phyloP scores from a whole-genome alignment of 2,888 invertebrate species.

The Camponotus fellah region DNA sequence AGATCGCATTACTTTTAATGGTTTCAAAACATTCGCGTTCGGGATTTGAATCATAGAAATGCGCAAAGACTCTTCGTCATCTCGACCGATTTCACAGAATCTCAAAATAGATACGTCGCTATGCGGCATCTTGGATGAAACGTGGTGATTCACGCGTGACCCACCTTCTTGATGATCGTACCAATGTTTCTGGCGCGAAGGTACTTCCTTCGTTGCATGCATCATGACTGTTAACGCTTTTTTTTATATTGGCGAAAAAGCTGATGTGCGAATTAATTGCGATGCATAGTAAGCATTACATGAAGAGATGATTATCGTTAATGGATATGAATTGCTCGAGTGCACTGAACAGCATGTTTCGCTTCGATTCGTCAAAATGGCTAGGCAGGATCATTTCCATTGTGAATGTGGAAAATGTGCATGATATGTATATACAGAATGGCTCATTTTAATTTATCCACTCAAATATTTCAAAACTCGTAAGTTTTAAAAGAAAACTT shows the following conservation, averaged over 20 bases:
- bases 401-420: not conserved
- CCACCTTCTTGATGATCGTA: conserved; percentile 75
- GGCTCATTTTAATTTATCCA: too few species aligned
- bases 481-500: too few species aligned
- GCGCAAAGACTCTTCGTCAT: conserved; percentile 67
- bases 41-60: conserved; percentile 76
- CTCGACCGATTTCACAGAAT: conserved; percentile 64
- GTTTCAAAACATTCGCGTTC: not conserved
- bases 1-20: not conserved
- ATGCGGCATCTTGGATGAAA: conserved; percentile 77
- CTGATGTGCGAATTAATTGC: not conserved
- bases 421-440: not conserved
- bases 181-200: conserved; percentile 12
- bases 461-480: too few species aligned
- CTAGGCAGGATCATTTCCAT: conserved; percentile 58
- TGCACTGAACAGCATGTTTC: conserved; percentile 54
- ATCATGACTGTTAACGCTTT: not conserved
- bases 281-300: not conserved
- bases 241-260: not conserved
- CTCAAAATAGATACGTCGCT: conserved; percentile 80
- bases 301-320: conserved; percentile 23
- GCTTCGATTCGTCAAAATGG: conserved; percentile 70
- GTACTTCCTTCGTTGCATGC: not conserved
- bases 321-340: not conserved
- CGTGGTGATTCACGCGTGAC: conserved; percentile 79